Evolutionary conservation across 2,797 vertebrate species (phyloP).

Genomic region (Helarctos malayanus): DNA sequence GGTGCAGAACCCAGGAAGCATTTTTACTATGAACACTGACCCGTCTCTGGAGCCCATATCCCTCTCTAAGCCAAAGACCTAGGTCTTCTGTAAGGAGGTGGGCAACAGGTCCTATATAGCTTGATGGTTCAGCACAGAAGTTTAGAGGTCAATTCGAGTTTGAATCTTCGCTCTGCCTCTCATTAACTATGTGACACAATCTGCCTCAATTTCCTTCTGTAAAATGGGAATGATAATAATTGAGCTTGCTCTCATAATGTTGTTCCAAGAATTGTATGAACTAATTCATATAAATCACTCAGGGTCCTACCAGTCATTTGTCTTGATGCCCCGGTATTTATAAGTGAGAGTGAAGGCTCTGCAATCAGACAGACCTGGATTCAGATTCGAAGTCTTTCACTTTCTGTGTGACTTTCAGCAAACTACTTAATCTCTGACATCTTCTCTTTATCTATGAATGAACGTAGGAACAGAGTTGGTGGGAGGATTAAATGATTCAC

Average conservation of each 20-base stretch:
- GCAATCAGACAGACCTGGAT: neutral
- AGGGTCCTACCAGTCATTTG: neutral
- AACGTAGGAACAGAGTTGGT: slow-evolving; percentile 18
- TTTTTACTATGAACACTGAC: slow-evolving; percentile 9
- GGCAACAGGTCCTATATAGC: neutral
- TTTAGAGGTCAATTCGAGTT: neutral
- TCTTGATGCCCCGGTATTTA: neutral
- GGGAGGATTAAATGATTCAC: neutral
- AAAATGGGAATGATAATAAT: slow-evolving; percentile 36
- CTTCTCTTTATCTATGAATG: slow-evolving; percentile 13
- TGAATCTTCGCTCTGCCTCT: neutral
- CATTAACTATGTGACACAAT: neutral
- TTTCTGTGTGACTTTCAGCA: neutral
- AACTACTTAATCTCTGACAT: slow-evolving; percentile 8
- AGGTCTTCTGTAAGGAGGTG: neutral
- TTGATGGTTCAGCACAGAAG: slow-evolving; percentile 16
- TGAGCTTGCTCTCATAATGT: neutral
- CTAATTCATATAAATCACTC: neutral
- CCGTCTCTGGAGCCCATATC: neutral
- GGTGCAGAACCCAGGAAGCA: neutral
- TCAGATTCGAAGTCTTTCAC: neutral
- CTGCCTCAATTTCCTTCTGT: neutral
- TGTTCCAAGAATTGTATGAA: slow-evolving; percentile 23
- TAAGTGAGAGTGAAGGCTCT: neutral
- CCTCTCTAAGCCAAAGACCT: neutral